Evolutionary conservation across 2,888 invertebrate species (phyloP).

Genomic region (Nemoura dubitans): DNA sequence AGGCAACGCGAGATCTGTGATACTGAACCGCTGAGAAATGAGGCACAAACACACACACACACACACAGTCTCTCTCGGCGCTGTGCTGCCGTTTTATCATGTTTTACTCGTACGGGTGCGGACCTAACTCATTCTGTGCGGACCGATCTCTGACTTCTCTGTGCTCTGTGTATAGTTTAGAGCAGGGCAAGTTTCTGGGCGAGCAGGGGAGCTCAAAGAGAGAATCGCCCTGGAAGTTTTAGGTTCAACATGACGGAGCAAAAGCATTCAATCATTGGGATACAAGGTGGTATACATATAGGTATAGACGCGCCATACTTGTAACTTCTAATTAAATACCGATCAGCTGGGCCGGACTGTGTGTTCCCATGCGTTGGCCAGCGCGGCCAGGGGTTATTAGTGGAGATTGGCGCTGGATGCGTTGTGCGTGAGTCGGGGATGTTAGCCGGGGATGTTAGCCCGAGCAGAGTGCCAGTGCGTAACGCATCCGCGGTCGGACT

Average conservation of each 20-base stretch:
- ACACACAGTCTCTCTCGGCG: too few species aligned
- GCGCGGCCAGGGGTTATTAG: not conserved
- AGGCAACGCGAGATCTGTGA: not conserved
- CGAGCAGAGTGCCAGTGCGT: not conserved
- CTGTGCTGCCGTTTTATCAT: not conserved
- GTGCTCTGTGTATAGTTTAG: not conserved
- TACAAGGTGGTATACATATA: not conserved
- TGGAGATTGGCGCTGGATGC: not conserved
- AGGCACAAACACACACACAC: not conserved
- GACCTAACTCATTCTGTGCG: not conserved
- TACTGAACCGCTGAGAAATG: not conserved
- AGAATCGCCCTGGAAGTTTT: not conserved
- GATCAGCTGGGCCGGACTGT: not conserved
- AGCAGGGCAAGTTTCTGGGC: not conserved
- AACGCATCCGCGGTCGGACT: not conserved
- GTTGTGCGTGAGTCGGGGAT: not conserved
- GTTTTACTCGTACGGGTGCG: not conserved
- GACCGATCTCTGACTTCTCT: not conserved
- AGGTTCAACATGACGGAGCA: not conserved
- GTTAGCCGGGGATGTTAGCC: not conserved
- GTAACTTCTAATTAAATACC: not conserved
- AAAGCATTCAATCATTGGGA: slow-evolving; percentile 1
- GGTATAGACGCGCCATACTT: not conserved
- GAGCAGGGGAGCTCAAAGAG: too few species aligned
- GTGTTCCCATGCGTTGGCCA: not conserved